Conservation (phyloP, 2,797 vertebrate species). For the Nyctibius grandis region DNA sequence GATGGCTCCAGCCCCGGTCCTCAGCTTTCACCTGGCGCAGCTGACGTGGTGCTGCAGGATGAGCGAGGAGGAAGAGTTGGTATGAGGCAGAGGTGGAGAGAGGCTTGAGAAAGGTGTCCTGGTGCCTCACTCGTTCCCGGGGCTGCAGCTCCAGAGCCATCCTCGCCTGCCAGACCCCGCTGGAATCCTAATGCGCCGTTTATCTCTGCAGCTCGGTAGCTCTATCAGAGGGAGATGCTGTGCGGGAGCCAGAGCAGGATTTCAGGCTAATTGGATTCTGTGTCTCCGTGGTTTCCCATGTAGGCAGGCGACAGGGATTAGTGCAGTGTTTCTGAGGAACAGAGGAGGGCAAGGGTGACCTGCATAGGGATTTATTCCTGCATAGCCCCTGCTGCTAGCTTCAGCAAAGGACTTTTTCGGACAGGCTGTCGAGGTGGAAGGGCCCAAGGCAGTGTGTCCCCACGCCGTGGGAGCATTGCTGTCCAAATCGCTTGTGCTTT, state of each 20-base stretch:
- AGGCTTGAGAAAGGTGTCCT: not conserved
- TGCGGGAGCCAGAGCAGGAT: conserved; percentile 31
- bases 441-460: not conserved
- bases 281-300: conserved; percentile 15
- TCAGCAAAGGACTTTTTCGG: not conserved
- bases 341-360: not conserved
- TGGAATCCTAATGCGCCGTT: conserved; percentile 70
- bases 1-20: not conserved
- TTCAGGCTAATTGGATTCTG: conserved; percentile 70
- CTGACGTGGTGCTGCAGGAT: not conserved
- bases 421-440: not conserved
- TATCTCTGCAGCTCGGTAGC: conserved; percentile 65
- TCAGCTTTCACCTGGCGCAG: not conserved
- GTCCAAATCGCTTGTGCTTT: not conserved
- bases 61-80: not conserved
- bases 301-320: conserved; percentile 38
- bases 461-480: not conserved
- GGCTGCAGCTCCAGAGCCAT: not conserved
- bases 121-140: not conserved
- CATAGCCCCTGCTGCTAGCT: not conserved
- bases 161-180: conserved; percentile 40
- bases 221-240: conserved; percentile 53
- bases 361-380: not conserved
- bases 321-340: not conserved
- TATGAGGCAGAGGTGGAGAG: not conserved